Base-by-base conservation (phyloP, 2,888 invertebrate species). In the Ecliptopera silaceata region DNA sequence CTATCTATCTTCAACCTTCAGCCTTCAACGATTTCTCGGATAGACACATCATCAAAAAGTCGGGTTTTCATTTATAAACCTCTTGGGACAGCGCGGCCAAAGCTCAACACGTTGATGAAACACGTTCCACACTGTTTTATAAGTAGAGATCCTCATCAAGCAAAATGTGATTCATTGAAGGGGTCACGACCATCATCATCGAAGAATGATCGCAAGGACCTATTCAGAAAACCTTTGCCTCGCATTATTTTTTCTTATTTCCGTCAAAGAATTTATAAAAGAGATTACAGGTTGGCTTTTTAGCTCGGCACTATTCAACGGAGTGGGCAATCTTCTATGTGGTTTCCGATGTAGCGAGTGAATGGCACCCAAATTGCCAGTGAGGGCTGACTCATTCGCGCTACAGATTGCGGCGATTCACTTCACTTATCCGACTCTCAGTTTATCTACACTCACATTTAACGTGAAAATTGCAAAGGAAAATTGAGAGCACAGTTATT, bases 301-400 rank as follows among this genome's bases (percentile, higher is more conserved):
- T 74, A 79, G 73, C 71, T 61, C 61, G 65, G 66, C 74, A 72
- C 76, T 73, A 79, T 80, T 81, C 76, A 77, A 58, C 63, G 69
- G 70, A 79, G 78, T 76, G 80, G 79, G 76, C 75, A 77, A 82
- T 79, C 80, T 81, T 83, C 82, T 79, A 72, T 82, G 82, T 77
- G 84, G 85, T 80, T 86, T 86, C 84, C 86, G 83, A 80, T 80
- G 78, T 73, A 77, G 70, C 68, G 65, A 69, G 66, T 87, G 88
- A 88, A 87, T 88, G 74, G 86, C 75, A 75, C 65, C 79, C 76
- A 88, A 88, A 88, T 88, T 88, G 85, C 80, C 72, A 75, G 74
- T 74, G 80, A 83, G 81, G 77, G 79, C 82, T 79, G 83, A 83
- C 75, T 84, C 84, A 83, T 82, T 81, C 80, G 66, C 72, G 65